phyloP scores from a whole-genome alignment of 64 coral and sea anemone genomes.

The Actinia equina region DNA sequence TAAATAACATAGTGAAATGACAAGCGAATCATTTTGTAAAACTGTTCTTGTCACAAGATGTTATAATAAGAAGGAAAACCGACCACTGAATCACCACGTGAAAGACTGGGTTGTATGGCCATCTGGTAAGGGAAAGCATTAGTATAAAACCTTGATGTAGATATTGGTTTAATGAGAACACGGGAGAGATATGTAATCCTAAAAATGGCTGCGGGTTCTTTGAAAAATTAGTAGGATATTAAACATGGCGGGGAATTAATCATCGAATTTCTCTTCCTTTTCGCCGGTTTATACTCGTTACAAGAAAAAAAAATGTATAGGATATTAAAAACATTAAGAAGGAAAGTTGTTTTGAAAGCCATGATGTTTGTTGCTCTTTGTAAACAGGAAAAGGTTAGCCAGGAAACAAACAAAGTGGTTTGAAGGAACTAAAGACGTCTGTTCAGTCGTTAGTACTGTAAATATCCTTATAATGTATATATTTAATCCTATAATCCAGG shows the following conservation, averaged over 20 bases:
- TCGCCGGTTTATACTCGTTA: background rate
- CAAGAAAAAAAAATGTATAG: background rate
- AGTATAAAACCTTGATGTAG: background rate
- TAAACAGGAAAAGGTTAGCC: no score
- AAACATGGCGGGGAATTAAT: background rate
- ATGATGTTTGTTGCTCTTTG: no score
- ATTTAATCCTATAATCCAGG: no score
- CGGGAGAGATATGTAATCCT: background rate
- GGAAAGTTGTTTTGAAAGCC: no score
- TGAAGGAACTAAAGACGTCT: no score
- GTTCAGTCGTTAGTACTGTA: no score
- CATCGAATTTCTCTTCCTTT: background rate
- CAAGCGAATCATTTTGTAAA: background rate
- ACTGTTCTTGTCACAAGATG: background rate
- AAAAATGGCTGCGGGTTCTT: background rate
- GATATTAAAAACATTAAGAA: background rate
- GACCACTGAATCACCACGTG: no score
- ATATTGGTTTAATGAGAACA: background rate
- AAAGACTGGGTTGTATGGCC: background rate
- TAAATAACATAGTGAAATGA: background rate
- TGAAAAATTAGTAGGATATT: background rate
- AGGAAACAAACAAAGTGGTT: no score
- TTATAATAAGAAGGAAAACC: background rate
- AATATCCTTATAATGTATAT: no score
- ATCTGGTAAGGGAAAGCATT: background rate